Conservation (phyloP, 2,113 vertebrate species). For the Charadrius vociferus region DNA sequence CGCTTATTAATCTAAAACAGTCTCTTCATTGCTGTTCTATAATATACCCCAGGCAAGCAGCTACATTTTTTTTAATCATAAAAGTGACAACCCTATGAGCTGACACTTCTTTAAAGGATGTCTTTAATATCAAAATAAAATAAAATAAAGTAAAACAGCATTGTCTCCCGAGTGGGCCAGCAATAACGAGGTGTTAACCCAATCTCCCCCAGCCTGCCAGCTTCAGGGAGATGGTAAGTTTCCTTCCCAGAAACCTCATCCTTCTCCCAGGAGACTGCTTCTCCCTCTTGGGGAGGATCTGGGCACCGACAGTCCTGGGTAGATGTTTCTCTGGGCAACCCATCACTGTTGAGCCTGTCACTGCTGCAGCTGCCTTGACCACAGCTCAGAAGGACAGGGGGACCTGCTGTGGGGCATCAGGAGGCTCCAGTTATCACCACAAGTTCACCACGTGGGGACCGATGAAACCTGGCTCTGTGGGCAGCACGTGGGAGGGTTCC, state of each 20-base stretch:
- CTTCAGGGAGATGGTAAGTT: background rate
- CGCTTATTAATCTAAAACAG: background rate
- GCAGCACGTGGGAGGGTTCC: accelerated
- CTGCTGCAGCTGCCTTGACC: background rate
- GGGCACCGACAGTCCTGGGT: background rate
- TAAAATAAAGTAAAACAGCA: background rate
- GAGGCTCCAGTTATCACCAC: background rate
- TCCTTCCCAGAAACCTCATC: background rate
- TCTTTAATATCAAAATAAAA: constrained; percentile 40
- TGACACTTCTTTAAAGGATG: constrained; percentile 37
- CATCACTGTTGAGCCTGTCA: background rate
- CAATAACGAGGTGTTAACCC: background rate
- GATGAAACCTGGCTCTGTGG: background rate
- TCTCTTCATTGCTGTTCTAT: background rate
- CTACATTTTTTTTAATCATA: background rate
- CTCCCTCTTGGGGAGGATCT: background rate
- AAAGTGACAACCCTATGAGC: background rate
- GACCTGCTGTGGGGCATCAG: background rate
- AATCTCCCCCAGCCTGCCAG: background rate
- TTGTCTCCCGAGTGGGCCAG: background rate
- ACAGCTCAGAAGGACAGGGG: background rate
- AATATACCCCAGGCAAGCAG: background rate
- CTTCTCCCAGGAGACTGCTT: background rate
- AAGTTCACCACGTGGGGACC: accelerated
- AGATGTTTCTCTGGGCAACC: background rate